phyloP scores from a whole-genome alignment of 2,888 invertebrate species.

The Phyto melanocephala region DNA sequence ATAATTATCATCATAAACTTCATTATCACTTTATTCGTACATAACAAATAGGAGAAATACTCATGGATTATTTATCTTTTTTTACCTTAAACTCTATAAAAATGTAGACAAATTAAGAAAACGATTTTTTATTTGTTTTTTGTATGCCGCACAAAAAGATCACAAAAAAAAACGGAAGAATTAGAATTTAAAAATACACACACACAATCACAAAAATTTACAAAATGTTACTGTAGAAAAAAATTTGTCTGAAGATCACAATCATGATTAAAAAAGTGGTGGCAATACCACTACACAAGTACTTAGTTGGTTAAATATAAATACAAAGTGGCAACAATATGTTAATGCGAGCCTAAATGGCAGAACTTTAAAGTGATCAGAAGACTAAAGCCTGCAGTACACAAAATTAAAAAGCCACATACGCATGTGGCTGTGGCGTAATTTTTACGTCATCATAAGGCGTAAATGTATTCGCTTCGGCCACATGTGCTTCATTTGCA shows the following conservation, averaged over 20 bases:
- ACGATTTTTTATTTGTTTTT: slow-evolving; percentile 6
- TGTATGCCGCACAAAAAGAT: slow-evolving; percentile 24
- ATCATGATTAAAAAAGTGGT: slow-evolving; percentile 71
- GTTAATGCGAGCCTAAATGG: neutral
- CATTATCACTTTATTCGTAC: slow-evolving; percentile 8
- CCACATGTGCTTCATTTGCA: too few species aligned
- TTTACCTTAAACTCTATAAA: slow-evolving; percentile 27
- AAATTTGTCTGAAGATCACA: slow-evolving; percentile 77
- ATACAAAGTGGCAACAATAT: slow-evolving; percentile 28
- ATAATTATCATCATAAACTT: slow-evolving; percentile 54
- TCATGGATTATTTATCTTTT: neutral
- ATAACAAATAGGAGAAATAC: slow-evolving; percentile 14
- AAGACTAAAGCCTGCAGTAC: too few species aligned
- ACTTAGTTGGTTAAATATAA: slow-evolving; percentile 32
- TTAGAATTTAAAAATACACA: slow-evolving; percentile 72
- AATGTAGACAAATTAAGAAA: too few species aligned
- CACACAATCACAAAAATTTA: neutral
- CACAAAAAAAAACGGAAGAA: slow-evolving; percentile 53
- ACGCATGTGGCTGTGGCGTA: too few species aligned
- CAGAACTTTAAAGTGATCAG: slow-evolving; percentile 10
- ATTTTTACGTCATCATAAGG: too few species aligned
- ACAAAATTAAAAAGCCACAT: too few species aligned
- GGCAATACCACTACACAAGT: neutral
- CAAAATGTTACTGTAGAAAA: slow-evolving; percentile 66
- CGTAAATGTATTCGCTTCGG: too few species aligned